A percentile compares a stretch with the other conserved stretches of the same genome.
Evolutionary conservation across 2,888 invertebrate species (phyloP).

Genomic region (Tridacna crocea): DNA sequence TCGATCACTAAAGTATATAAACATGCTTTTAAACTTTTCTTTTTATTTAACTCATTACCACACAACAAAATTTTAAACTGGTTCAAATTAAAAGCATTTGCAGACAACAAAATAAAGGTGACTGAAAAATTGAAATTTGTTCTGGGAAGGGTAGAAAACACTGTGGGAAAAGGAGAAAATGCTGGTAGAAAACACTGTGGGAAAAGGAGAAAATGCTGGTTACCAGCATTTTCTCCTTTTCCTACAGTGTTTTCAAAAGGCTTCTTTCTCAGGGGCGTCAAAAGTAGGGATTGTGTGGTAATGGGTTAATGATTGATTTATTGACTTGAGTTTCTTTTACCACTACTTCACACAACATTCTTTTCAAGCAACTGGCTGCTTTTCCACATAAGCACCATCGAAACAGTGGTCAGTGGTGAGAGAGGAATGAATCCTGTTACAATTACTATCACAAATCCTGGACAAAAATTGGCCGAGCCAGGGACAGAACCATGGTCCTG

Average conservation of each 20-base stretch:
- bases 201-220: neutral
- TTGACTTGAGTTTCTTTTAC: no score
- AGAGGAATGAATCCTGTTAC: neutral
- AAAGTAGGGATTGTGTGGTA: neutral
- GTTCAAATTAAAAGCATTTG: neutral
- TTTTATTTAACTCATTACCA: neutral
- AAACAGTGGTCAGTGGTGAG: neutral
- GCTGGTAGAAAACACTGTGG: neutral
- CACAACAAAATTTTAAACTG: neutral
- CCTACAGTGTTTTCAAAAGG: neutral
- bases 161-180: no score
- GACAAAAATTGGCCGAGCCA: neutral
- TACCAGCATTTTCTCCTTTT: neutral
- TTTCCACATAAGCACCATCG: neutral
- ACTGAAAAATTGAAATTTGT: neutral
- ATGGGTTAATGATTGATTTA: neutral
- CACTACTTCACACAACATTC: no score
- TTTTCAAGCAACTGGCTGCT: neutral
- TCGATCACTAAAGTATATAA: no score
- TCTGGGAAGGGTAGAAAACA: no score
- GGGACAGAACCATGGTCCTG: neutral
- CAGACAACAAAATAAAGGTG: neutral
- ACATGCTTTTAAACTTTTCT: no score
- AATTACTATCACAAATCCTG: neutral
- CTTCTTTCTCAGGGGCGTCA: neutral